Evolutionary conservation across 2,113 vertebrate genomes (phyloP), one percentile per base, ranked within the genome.

Genomic region (Percopsis transmontana): DNA sequence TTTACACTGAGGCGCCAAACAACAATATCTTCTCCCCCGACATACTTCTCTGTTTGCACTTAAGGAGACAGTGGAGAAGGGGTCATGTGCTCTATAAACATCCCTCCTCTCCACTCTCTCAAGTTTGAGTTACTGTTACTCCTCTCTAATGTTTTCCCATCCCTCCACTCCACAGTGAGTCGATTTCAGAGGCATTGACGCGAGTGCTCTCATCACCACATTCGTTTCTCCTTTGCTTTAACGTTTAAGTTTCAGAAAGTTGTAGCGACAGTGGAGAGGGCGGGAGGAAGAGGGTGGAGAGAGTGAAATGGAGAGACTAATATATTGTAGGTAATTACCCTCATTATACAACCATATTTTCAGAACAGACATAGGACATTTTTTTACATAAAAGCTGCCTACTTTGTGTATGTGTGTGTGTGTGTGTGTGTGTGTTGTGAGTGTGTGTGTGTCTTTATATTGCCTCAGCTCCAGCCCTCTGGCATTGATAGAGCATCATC

Each of bases 401-500:
- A 33, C n/a, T 56, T 16, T 21, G 18, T 50, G 48, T 44, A 65
- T 54, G 58, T 15, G 40, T 21, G 42, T 47, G 33, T 48, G 61
- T 55, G 58, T 41, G 40, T 51, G 20, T 18, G 20, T 39, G 2
- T 61, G 5, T 20, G 33, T 42, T 42, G 13, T 62, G 58, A 40
- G 59, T 27, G 44, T 33, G 11, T 1, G 40, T 9, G 5, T 33
- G 27, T 19, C 33, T 76, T 76, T 75, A 40, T 70, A 72, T 78
- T 76, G 74, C 77, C 70, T 77, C 68, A 52, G 69, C 76, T 72
- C 42, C 38, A 58, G 53, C 68, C 61, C 55, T 61, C 51, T 85
- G 86, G 79, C 78, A 79, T 76, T 87, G 85, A 86, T 90, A 79
- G 71, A 87, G 83, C 70, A 65, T 80, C 70, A 66, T 84, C 77